Evolutionary conservation across 2,113 vertebrate species (phyloP).

Genomic region (Trogon surrucura): DNA sequence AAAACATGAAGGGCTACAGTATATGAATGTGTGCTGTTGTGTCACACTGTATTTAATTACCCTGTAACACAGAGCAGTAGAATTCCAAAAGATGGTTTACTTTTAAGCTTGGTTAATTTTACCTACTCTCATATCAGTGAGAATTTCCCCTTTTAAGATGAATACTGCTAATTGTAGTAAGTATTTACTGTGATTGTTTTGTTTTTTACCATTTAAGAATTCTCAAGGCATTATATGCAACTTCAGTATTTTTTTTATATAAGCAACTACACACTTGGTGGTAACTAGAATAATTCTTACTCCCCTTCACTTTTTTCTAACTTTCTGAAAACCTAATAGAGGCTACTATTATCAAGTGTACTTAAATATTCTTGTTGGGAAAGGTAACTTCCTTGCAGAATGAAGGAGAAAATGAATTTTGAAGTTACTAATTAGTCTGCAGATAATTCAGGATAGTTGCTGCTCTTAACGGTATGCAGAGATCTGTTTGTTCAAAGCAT

Average conservation of each 20-base stretch:
- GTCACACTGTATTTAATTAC: neutral
- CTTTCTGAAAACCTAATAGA: neutral
- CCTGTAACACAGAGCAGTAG: conserved; percentile 3
- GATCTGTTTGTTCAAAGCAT: neutral
- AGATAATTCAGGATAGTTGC: neutral
- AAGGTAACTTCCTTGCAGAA: neutral
- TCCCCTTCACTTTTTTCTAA: neutral
- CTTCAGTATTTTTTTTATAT: neutral
- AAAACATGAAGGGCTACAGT: conserved; percentile 46
- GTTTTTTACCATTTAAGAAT: neutral
- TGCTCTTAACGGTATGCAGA: neutral
- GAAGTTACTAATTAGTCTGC: neutral
- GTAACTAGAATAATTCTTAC: neutral
- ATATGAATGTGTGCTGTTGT: neutral
- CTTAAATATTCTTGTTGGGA: neutral
- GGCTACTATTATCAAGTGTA: neutral
- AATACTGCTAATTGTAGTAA: neutral
- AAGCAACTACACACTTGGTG: neutral
- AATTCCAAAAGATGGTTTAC: neutral
- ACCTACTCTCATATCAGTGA: neutral
- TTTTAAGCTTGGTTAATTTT: neutral
- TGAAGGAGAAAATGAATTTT: neutral
- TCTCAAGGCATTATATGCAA: neutral
- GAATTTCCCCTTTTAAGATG: neutral
- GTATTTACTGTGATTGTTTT: neutral